A percentile compares a stretch with the other conserved stretches of the same genome.
These are phyloP conservation scores for Manduca sexta DNA, from an alignment of 1,140 invertebrate species.

Conservation along the genomic window DNA sequence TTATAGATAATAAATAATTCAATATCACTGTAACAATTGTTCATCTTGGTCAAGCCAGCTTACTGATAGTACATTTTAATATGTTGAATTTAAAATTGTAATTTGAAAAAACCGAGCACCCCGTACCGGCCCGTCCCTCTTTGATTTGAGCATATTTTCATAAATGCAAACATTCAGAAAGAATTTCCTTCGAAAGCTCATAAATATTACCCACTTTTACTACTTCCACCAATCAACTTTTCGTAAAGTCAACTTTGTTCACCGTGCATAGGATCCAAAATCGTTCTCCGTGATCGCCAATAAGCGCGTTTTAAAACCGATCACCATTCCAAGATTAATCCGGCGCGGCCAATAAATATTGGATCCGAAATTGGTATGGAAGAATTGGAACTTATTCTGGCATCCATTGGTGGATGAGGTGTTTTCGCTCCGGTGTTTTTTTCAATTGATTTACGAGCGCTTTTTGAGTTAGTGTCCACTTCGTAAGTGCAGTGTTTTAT, in stretches of 20 bases:
- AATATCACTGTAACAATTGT: too few species aligned
- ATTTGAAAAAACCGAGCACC: conserved; percentile 18
- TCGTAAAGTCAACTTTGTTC: conserved; percentile 28
- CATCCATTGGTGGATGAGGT: conserved; percentile 62
- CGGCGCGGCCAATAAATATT: conserved; percentile 66
- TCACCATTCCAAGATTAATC: conserved; percentile 64
- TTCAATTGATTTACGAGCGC: conserved; percentile 36
- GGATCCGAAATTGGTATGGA: conserved; percentile 63
- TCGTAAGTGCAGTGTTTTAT: conserved; percentile 1
- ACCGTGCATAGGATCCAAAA: neutral
- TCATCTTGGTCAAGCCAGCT: too few species aligned
- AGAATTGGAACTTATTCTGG: conserved; percentile 64
- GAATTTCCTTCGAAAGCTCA: conserved; percentile 70
- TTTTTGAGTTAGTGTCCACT: conserved; percentile 23
- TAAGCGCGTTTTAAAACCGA: conserved; percentile 60
- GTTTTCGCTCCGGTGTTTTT: conserved; percentile 31
- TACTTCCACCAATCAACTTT: conserved; percentile 30
- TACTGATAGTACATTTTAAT: neutral
- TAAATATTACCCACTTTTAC: conserved; percentile 70
- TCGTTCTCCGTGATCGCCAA: conserved; percentile 18
- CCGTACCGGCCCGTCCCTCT: conserved; percentile 39
- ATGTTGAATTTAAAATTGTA: too few species aligned
- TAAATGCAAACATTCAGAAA: conserved; percentile 72
- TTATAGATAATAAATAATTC: too few species aligned
- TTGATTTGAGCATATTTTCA: conserved; percentile 70